phyloP scores from a whole-genome alignment of 2,888 invertebrate genomes.

The Drosophila planitibia region DNA sequence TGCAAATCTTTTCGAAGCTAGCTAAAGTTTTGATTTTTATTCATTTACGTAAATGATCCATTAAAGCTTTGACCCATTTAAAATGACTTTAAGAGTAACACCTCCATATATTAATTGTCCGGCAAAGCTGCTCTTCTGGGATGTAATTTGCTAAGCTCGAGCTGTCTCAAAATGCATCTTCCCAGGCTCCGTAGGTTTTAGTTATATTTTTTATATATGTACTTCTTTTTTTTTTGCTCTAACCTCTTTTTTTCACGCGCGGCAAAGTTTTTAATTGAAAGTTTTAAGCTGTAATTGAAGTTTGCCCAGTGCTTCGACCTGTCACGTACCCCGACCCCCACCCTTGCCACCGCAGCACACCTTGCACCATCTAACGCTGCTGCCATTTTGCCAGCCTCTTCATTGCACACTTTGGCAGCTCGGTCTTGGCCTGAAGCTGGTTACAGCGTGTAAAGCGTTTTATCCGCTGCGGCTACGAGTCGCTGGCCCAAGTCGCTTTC shows the following conservation, averaged over 20 bases:
- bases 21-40: neutral
- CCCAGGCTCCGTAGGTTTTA: slow-evolving; percentile 18
- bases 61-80: slow-evolving; percentile 24
- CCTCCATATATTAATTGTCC: slow-evolving; percentile 39
- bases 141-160: slow-evolving; percentile 43
- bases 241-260: slow-evolving; percentile 60
- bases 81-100: slow-evolving; percentile 11
- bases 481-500: slow-evolving; percentile 45
- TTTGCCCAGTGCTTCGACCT: slow-evolving; percentile 69
- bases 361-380: slow-evolving; percentile 22
- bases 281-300: slow-evolving; percentile 78
- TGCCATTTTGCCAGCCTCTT: slow-evolving; percentile 69
- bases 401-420: slow-evolving; percentile 56
- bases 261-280: slow-evolving; percentile 75
- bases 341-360: neutral
- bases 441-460: slow-evolving; percentile 65
- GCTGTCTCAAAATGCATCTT: slow-evolving; percentile 51
- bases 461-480: slow-evolving; percentile 48
- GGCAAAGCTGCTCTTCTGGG: slow-evolving; percentile 47
- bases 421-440: slow-evolving; percentile 32
- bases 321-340: slow-evolving; percentile 36
- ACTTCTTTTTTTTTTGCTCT: neutral
- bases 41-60: neutral
- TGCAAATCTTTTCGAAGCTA: neutral
- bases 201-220: neutral